Percentiles rank a stretch among this genome's conserved stretches.
These are phyloP conservation scores for Aplysina aerophoba DNA, from an alignment of 37 sponge, comb jelly and placozoan genomes.

Conservation along the genomic window DNA sequence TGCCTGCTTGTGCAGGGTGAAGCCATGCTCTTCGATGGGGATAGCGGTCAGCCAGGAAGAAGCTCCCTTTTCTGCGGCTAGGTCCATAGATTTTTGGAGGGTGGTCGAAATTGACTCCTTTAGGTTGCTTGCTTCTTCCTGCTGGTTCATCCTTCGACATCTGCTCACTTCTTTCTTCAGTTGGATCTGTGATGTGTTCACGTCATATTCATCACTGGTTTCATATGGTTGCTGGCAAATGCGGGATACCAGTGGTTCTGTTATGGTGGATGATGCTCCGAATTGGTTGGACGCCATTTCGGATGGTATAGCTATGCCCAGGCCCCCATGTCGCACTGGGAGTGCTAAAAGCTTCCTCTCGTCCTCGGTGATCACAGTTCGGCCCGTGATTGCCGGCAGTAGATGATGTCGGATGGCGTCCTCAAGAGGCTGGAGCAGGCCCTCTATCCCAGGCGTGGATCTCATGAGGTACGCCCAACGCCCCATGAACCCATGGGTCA, in stretches of 20 bases:
- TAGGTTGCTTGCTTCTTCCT: slow-evolving; percentile 16
- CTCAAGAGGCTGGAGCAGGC: slow-evolving; percentile 15
- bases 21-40: slow-evolving; percentile 7
- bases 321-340: slow-evolving; percentile 26
- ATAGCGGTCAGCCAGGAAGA: slow-evolving; percentile 18
- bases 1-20: slow-evolving; percentile 28
- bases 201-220: background rate
- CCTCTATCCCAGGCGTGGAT: background rate
- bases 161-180: slow-evolving; percentile 15
- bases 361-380: background rate
- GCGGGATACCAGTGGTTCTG: slow-evolving; percentile 11
- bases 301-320: slow-evolving; percentile 20
- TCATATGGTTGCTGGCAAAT: background rate
- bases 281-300: slow-evolving; percentile 21
- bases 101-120: slow-evolving; percentile 11
- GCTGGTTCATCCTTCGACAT: background rate
- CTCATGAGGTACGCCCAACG: slow-evolving; percentile 5
- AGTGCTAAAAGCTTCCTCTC: slow-evolving; percentile 24
- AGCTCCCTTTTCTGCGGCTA: slow-evolving; percentile 23
- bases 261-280: slow-evolving; percentile 13
- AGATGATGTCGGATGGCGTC: background rate
- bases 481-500: slow-evolving; percentile 25
- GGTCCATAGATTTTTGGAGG: slow-evolving; percentile 24
- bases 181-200: slow-evolving; percentile 19
- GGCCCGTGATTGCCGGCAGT: slow-evolving; percentile 26